Evolutionary conservation across 1,140 invertebrate genomes (phyloP).

Genomic region (Zelostemma sp.): DNA sequence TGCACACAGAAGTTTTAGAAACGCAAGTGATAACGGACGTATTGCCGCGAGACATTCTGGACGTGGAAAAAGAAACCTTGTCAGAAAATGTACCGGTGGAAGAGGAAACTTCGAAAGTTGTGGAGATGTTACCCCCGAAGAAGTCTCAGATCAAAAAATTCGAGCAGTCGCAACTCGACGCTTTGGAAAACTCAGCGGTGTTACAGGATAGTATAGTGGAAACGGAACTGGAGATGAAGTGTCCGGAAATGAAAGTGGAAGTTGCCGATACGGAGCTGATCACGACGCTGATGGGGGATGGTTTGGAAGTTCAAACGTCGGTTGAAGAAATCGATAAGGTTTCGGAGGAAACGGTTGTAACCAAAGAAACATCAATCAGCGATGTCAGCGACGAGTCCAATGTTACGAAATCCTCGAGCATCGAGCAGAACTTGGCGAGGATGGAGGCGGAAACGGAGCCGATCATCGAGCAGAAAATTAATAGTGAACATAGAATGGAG

Average conservation of each 20-base stretch:
- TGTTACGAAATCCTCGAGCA: background rate
- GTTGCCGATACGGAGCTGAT: background rate
- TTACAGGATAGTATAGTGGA: conserved; percentile 9
- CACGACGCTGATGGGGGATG: background rate
- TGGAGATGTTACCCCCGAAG: conserved; percentile 60
- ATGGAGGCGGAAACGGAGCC: conserved; percentile 9
- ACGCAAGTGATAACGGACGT: too few relatives aligned
- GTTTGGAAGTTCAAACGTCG: background rate
- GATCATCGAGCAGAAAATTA: background rate
- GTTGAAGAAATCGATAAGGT: background rate
- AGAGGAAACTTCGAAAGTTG: background rate
- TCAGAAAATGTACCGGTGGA: background rate
- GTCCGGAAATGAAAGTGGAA: conserved; percentile 3
- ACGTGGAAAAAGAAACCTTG: conserved; percentile 1
- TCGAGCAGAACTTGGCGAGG: background rate
- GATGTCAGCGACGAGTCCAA: background rate
- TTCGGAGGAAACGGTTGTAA: background rate
- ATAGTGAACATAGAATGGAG: conserved; percentile 3
- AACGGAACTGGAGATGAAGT: conserved; percentile 4
- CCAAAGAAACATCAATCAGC: background rate
- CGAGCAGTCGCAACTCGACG: conserved; percentile 60
- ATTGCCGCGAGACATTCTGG: background rate
- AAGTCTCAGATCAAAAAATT: conserved; percentile 68
- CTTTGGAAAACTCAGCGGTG: conserved; percentile 31
- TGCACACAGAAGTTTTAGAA: too few relatives aligned